Evolutionary conservation across 2,797 vertebrate genomes (phyloP).

Genomic region (Oophaga sylvatica): DNA sequence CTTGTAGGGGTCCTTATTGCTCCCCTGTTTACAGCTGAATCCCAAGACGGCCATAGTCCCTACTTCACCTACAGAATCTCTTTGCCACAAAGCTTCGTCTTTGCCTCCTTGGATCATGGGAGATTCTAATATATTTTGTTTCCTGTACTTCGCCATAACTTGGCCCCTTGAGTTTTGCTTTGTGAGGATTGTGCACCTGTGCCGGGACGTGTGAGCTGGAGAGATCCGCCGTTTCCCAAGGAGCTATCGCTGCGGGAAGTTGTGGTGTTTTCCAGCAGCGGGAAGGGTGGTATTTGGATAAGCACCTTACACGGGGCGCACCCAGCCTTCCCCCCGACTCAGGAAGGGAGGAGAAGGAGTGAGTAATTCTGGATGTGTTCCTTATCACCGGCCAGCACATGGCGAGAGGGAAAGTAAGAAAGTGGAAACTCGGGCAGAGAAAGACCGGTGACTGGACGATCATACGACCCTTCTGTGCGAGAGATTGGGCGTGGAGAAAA

Average conservation of each 20-base stretch:
- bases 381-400: conserved; percentile 49
- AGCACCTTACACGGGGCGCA: conserved; percentile 31
- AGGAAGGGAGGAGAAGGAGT: conserved; percentile 48
- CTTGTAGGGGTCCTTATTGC: too few species aligned
- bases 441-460: background rate
- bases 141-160: background rate
- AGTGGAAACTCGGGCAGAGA: background rate
- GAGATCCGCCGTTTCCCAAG: conserved; percentile 9
- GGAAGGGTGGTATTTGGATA: conserved; percentile 37
- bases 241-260: background rate
- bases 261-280: background rate
- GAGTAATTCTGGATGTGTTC: background rate
- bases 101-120: too few species aligned
- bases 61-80: background rate
- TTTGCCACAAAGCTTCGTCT: background rate
- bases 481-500: too few species aligned
- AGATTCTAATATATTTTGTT: background rate
- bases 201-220: background rate
- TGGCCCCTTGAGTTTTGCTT: background rate
- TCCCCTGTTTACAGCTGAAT: too few species aligned
- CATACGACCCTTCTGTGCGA: background rate
- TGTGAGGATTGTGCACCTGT: conserved; percentile 7
- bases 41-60: too few species aligned
- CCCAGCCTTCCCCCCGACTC: conserved; percentile 18
- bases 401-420: conserved; percentile 17